These are phyloP conservation scores for Oceanodroma tethys DNA, from an alignment of 2,113 vertebrate genomes.

Conservation along the genomic window DNA sequence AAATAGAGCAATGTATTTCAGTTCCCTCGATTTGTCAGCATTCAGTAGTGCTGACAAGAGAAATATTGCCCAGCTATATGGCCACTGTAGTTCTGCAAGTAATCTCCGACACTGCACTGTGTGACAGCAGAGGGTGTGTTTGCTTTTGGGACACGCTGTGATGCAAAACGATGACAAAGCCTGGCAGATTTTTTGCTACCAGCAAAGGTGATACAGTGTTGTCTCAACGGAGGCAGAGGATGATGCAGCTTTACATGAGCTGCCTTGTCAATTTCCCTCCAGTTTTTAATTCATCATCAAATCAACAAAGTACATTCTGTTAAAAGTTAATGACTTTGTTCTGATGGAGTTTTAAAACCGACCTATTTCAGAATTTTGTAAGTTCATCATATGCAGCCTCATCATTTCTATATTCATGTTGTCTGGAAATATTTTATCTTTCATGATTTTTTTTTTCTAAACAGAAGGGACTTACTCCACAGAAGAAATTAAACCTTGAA, in stretches of 20 bases:
- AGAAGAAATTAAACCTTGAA: background rate
- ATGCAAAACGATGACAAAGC: background rate
- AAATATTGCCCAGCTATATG: background rate
- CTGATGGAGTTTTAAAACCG: background rate
- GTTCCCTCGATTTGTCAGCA: rapidly evolving
- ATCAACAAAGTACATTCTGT: background rate
- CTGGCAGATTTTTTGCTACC: background rate
- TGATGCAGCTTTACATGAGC: conserved; percentile 6
- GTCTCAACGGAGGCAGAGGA: background rate
- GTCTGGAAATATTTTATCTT: background rate
- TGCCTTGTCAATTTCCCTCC: background rate
- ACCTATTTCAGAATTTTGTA: background rate
- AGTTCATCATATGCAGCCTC: background rate
- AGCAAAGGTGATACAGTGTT: background rate
- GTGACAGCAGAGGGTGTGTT: background rate
- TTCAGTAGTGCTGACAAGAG: background rate
- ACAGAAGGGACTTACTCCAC: background rate
- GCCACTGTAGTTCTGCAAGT: background rate
- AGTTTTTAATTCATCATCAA: background rate
- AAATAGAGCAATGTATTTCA: background rate
- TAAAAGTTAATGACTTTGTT: conserved; percentile 16
- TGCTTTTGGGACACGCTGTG: background rate
- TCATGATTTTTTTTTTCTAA: background rate
- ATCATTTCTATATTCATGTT: background rate
- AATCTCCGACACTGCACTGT: background rate